These are phyloP conservation scores for Metacarcinus magister DNA, from an alignment of 2,888 invertebrate genomes.

Conservation along the genomic window DNA sequence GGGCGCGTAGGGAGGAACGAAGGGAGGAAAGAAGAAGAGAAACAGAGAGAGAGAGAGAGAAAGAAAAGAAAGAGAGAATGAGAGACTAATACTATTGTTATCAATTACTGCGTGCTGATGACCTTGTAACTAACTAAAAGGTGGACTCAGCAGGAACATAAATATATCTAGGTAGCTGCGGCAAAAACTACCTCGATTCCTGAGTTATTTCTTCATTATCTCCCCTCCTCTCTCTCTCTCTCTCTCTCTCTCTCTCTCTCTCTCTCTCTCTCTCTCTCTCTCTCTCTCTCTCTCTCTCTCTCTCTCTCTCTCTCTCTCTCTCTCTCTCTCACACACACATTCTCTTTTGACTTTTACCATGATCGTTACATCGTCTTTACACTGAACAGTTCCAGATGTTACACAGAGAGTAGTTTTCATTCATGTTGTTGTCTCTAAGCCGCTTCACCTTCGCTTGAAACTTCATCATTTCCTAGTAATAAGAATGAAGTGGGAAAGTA, in stretches of 20 bases:
- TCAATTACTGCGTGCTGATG: slow-evolving; percentile 11
- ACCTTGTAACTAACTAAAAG: not conserved
- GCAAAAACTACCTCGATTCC: not conserved
- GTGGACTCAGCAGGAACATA: slow-evolving; percentile 11
- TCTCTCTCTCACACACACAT: too few species aligned
- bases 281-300: too few species aligned
- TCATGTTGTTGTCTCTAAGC: not conserved
- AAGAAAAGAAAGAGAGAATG: not conserved
- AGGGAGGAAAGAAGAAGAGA: not conserved
- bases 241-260: not conserved
- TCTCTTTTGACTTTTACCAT: not conserved
- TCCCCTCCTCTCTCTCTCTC: not conserved
- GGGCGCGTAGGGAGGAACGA: not conserved
- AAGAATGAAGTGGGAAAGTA: not conserved
- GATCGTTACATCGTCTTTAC: not conserved
- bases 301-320: too few species aligned
- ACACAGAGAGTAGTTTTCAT: not conserved
- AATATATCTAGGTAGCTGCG: not conserved
- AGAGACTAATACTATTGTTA: not conserved
- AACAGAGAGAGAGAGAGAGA: slow-evolving; percentile 4
- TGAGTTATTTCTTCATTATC: slow-evolving; percentile 23
- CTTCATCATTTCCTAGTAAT: not conserved
- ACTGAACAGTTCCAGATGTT: not conserved
- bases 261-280: too few species aligned
- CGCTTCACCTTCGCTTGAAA: not conserved